Evolutionary conservation across 2,113 vertebrate genomes (phyloP).

Genomic region (Catharus bicknelli): DNA sequence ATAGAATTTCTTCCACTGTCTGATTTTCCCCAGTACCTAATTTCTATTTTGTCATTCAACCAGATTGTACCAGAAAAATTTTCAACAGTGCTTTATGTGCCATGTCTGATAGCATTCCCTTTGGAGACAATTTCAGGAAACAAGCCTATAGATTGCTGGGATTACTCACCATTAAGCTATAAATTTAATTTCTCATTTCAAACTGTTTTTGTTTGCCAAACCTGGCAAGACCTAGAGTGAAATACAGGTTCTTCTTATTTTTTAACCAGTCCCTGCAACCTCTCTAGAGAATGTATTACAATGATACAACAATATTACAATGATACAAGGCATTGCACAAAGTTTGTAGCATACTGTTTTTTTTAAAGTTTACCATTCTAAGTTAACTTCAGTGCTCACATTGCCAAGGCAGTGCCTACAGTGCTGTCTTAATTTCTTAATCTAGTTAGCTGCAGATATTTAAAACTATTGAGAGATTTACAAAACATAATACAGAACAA

Average conservation of each 20-base stretch:
- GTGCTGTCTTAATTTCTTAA: background rate
- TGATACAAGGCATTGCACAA: background rate
- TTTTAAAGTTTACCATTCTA: background rate
- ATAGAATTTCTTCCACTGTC: background rate
- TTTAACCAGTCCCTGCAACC: background rate
- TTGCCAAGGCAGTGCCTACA: background rate
- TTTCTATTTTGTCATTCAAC: background rate
- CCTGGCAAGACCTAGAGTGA: background rate
- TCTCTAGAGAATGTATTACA: background rate
- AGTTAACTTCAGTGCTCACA: background rate
- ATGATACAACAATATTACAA: background rate
- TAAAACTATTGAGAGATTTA: background rate
- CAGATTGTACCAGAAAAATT: background rate
- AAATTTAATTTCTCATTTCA: conserved; percentile 42
- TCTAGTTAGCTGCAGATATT: background rate
- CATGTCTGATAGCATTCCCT: background rate
- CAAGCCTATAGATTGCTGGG: background rate
- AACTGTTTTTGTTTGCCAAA: conserved; percentile 23
- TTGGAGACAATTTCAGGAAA: background rate
- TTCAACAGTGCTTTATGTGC: background rate
- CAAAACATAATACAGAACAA: background rate
- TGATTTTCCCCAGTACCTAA: background rate
- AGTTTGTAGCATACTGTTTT: background rate
- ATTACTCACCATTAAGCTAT: background rate
- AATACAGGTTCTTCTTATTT: conserved; percentile 14